phyloP scores from a whole-genome alignment of 2,888 invertebrate genomes.

The Toxonevra muliebris region DNA sequence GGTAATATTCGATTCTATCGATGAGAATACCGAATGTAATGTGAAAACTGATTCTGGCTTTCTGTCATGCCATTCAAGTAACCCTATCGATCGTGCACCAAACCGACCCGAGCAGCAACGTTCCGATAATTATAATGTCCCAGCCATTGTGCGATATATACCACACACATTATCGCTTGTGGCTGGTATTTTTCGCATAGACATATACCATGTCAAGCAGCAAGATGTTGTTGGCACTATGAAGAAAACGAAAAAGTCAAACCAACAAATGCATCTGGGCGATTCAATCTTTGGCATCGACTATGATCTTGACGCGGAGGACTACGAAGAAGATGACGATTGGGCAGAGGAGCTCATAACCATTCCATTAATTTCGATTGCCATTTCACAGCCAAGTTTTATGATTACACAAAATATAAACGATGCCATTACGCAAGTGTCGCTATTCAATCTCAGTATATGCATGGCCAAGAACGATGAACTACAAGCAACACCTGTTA shows the following conservation, averaged over 20 bases:
- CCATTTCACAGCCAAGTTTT: conserved; percentile 61
- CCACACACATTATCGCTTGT: conserved; percentile 60
- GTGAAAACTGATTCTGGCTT: conserved; percentile 43
- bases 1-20: conserved; percentile 37
- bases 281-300: too few relatives aligned
- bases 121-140: conserved; percentile 1
- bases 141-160: conserved; percentile 32
- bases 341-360: conserved; percentile 21
- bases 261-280: too few relatives aligned
- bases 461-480: conserved; percentile 41
- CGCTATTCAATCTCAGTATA: conserved; percentile 58
- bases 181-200: conserved; percentile 59
- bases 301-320: too few relatives aligned
- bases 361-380: conserved; percentile 51
- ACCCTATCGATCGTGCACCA: too few relatives aligned
- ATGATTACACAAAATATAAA: conserved; percentile 55
- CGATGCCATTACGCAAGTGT: conserved; percentile 54
- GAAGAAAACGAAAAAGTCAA: too few relatives aligned
- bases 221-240: conserved; percentile 13
- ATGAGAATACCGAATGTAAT: conserved; percentile 39
- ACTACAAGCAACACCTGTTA: neutral
- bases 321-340: too few relatives aligned
- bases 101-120: neutral
- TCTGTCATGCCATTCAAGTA: conserved; percentile 30
- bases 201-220: conserved; percentile 49